Evolutionary conservation across 2,113 vertebrate genomes (phyloP), one percentile per base, ranked within the genome.

Genomic region (Burhinus bistriatus): DNA sequence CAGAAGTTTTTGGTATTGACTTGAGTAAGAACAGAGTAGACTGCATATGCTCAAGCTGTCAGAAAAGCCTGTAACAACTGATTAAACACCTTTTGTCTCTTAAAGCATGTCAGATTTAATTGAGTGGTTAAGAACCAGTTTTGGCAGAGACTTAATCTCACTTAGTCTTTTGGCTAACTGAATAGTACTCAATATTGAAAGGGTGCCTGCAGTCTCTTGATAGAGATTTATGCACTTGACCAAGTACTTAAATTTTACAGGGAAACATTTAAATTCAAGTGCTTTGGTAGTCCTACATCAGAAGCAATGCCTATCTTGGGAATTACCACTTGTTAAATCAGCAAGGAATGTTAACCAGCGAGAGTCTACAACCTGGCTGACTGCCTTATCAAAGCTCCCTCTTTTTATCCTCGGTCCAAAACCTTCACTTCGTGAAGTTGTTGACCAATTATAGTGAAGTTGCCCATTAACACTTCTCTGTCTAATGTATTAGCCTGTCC

Each of bases 221-320:
- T 95, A 81, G 62, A 96, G 92, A 93, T 95, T 94, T 96, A 95
- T 95, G 95, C 91, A 90, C 95, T 97, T 97, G 96, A 94, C 93
- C 96, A 92, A 88, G 94, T 94, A 68, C 86, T 97, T 97, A 95
- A 97, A 96, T 97, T 97, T 97, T 94, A 95, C 95, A 95, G 85
- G 76, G 90, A 90, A 96, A 93, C 94, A 95, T 97, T 97, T 96
- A 96, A 96, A 96, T 97, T 96, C 90, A 95, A 97, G 92, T 96
- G 93, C 80, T 93, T 94, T 95, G 90, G 90, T 96, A 93, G 89
- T 94, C 90, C 72, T 90, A 68, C 92, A 89, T 95, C 90, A 95
- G 90, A 94, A 89, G 68, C 75, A 93, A 86, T 96, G 88, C 85
- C 68, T 86, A 4, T 92, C 90, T 86, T 94, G 95, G 95, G 95